A percentile compares a stretch with the other conserved stretches of the same genome.
phyloP scores from a whole-genome alignment of 2,113 vertebrate genomes.

The Recurvirostra avosetta region DNA sequence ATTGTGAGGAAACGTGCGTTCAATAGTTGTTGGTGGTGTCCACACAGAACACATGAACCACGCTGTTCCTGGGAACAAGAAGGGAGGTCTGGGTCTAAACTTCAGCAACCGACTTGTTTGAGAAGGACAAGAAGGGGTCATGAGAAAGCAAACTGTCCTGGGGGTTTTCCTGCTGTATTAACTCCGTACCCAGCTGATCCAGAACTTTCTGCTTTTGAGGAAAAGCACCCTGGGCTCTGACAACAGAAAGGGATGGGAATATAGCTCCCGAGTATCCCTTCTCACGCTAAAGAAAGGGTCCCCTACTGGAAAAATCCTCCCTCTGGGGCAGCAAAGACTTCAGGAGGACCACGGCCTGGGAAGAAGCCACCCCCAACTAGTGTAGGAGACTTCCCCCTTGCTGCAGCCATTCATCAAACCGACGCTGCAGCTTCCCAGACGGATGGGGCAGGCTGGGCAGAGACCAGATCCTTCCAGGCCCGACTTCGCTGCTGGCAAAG shows the following conservation, averaged over 20 bases:
- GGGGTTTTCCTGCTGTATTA: background rate
- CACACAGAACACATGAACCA: background rate
- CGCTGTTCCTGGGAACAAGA: background rate
- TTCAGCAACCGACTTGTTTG: background rate
- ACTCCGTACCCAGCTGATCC: background rate
- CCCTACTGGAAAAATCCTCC: background rate
- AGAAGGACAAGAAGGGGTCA: background rate
- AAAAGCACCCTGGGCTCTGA: background rate
- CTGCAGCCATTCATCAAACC: background rate
- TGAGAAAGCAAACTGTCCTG: background rate
- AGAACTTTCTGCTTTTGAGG: background rate
- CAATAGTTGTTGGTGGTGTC: background rate
- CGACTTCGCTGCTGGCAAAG: background rate
- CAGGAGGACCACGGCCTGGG: background rate
- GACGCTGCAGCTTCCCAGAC: fast-evolving
- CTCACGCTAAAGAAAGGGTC: background rate
- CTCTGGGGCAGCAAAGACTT: background rate
- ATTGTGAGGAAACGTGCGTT: background rate
- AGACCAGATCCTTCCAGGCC: background rate
- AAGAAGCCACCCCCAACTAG: background rate
- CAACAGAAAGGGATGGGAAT: background rate
- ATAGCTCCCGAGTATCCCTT: background rate
- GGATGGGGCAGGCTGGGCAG: background rate
- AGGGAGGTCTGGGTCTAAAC: no score
- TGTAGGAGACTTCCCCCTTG: background rate